Evolutionary conservation across 2,113 vertebrate species (phyloP).

Genomic region (Meriones unguiculatus): DNA sequence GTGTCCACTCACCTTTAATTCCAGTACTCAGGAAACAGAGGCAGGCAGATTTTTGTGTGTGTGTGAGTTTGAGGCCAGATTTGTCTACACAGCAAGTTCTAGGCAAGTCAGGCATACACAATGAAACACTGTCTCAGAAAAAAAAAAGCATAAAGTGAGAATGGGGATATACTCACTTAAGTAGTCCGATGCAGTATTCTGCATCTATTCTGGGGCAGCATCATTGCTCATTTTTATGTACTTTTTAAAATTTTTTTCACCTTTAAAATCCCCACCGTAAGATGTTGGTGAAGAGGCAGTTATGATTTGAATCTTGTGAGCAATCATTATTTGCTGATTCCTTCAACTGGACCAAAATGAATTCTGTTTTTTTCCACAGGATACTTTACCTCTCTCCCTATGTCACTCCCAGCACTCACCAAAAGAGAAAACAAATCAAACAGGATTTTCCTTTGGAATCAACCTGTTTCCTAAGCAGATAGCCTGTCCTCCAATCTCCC

Average conservation of each 20-base stretch:
- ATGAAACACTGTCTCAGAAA: neutral
- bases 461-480: neutral
- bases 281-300: neutral
- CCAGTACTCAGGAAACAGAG: neutral
- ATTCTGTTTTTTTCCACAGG: neutral
- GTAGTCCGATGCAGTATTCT: neutral
- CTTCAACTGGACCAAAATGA: neutral
- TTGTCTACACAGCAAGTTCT: neutral
- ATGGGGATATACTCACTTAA: neutral
- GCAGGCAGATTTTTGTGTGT: neutral
- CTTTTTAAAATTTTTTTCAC: neutral
- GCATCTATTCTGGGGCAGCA: neutral
- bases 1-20: neutral
- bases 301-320: constrained; percentile 26
- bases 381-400: neutral
- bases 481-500: neutral
- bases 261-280: neutral
- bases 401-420: neutral
- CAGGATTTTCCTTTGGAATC: neutral
- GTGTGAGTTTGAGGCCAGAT: neutral
- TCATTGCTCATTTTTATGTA: neutral
- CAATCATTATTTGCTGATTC: neutral
- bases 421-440: neutral
- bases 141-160: neutral
- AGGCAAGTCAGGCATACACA: neutral